These are phyloP conservation scores for Tetramorium alpestre DNA, from an alignment of 1,140 invertebrate species.

Conservation along the genomic window DNA sequence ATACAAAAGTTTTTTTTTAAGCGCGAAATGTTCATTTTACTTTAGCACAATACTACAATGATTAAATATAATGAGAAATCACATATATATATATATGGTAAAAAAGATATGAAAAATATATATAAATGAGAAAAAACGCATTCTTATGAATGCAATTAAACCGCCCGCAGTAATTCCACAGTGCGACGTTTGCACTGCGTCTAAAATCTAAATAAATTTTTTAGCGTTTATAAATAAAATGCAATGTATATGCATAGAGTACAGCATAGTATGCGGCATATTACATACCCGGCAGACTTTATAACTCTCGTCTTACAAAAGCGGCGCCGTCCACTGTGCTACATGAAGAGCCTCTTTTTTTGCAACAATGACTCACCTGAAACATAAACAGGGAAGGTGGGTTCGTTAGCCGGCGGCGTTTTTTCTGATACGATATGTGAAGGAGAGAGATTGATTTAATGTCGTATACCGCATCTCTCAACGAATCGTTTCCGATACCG, in stretches of 20 bases:
- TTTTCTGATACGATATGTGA: constrained; percentile 33
- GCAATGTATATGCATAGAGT: not conserved
- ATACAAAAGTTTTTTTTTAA: not conserved
- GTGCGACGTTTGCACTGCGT: not conserved
- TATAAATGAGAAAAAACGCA: not conserved
- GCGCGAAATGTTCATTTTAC: constrained; percentile 1
- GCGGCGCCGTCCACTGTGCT: constrained; percentile 24
- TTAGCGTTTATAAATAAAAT: constrained; percentile 38
- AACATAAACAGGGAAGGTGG: constrained; percentile 73
- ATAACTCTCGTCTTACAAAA: constrained; percentile 53
- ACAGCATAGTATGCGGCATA: not conserved
- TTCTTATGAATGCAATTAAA: constrained; percentile 30
- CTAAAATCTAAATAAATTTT: constrained; percentile 38
- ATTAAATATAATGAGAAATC: constrained; percentile 24
- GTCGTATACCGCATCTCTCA: constrained; percentile 55
- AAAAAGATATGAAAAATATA: constrained; percentile 1
- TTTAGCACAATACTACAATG: not conserved
- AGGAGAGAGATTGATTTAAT: constrained; percentile 67
- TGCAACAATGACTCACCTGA: constrained; percentile 73
- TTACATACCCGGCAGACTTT: constrained; percentile 33
- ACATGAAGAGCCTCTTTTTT: constrained; percentile 36
- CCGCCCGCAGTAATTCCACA: not conserved
- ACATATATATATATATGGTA: not conserved
- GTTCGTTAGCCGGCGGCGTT: constrained; percentile 71
- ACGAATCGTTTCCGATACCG: constrained; percentile 20